Base-by-base conservation (phyloP, 1,140 invertebrate species). In the Zaprionus gabonicus region DNA sequence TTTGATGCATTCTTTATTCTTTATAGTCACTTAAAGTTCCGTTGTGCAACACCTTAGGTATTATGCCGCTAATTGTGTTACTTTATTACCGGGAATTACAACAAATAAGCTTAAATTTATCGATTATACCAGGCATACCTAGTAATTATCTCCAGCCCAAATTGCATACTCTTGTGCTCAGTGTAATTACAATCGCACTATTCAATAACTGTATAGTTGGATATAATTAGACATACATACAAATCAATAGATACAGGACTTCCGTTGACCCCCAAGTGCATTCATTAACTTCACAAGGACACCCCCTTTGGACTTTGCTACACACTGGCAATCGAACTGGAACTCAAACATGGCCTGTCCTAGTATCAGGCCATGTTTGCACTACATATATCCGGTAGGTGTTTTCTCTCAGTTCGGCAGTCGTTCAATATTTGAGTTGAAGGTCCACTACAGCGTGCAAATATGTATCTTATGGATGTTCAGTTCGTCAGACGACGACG, bases 361-460 rank as follows among this genome's bases (percentile, higher is more conserved):
- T 51, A 34, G 31, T 34, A 51, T 13, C 20, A 13, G 20, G 25
- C n/a, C 41, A 25, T 51, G 12, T 51, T 51, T 51, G 20, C 20
- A 51, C 41, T 51, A 17, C 59, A 9, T 62, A 20, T 34, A 65
- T 65, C 49, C 63, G 49, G 63, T 67, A 57, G 34, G 28, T 20
- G 27, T 17, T 67, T 41, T 57, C 38, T 46, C 38, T 51, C 41
- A 31, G 20, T 55, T 53, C 49, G 23, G 36, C 38, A 68, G 49
- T 67, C 59, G 49, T 15, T 41, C 77, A 87, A 78, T 78, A 78
- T 80, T 80, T 80, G 53, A 72, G 57, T 75, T 78, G 53, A 80
- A 80, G 75, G 78, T 80, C 68, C 73, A 79, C 62, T 76, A 71
- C 67, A 62, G 64, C 65, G 36, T 57, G 49, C 53, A 79, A 71